Conservation (phyloP, 2,797 vertebrate genomes). For the Sebastiscus tertius region DNA sequence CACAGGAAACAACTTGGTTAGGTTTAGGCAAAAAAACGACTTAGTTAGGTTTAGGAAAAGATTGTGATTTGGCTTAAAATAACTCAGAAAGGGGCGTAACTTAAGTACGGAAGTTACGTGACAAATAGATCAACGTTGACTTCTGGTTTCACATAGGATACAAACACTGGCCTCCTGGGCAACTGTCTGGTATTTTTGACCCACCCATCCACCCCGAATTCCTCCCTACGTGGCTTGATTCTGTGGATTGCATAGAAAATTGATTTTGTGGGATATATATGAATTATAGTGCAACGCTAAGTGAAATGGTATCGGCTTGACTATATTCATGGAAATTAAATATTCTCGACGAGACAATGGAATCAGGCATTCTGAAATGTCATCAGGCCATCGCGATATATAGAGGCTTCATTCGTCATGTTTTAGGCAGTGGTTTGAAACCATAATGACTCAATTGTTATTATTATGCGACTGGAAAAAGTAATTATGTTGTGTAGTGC, state of each 20-base stretch:
- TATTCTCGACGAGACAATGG: neutral
- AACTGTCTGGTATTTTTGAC: no score
- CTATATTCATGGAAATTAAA: neutral
- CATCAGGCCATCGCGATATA: neutral
- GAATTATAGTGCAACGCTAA: neutral
- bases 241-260: no score
- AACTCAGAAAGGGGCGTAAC: no score
- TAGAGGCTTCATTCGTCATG: neutral
- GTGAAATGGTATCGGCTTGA: neutral
- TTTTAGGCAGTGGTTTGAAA: constrained; percentile 5
- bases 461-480: constrained; percentile 11
- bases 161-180: no score
- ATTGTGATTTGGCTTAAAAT: no score
- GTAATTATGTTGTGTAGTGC: constrained; percentile 31
- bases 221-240: no score
- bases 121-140: no score
- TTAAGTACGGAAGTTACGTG: fast-evolving
- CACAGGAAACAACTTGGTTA: no score
- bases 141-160: no score
- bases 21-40: fast-evolving
- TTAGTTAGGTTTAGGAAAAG: no score
- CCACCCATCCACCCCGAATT: no score
- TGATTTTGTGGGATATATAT: fast-evolving
- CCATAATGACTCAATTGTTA: neutral
- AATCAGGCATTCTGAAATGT: neutral